Evolutionary conservation across 2,797 vertebrate genomes (phyloP).

Genomic region (Sorex maritimensis): DNA sequence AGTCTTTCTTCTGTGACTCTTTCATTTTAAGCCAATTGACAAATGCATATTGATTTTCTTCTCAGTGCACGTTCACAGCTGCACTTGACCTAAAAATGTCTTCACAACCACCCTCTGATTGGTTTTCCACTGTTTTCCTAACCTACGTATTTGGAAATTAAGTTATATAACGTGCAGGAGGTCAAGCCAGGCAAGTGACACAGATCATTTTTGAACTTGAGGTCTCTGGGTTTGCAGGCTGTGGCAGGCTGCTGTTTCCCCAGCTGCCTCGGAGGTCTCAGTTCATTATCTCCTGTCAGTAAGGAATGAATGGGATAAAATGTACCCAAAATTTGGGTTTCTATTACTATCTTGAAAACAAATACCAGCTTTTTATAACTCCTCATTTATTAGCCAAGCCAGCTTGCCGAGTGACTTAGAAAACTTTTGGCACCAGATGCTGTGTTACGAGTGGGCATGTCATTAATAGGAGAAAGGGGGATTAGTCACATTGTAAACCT

Average conservation of each 20-base stretch:
- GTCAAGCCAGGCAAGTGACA: constrained; percentile 75
- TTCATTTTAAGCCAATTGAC: constrained; percentile 82
- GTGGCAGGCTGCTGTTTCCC: constrained; percentile 61
- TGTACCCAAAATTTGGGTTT: constrained; percentile 62
- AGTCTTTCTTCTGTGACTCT: constrained; percentile 67
- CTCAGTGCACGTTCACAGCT: constrained; percentile 31
- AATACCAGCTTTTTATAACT: constrained; percentile 68
- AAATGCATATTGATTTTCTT: constrained; percentile 76
- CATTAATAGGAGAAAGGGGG: constrained; percentile 12
- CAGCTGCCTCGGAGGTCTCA: constrained; percentile 70
- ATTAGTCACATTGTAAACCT: constrained; percentile 50
- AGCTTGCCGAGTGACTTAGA: constrained; percentile 68
- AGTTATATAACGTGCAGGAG: constrained; percentile 72
- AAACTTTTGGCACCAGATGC: constrained; percentile 57
- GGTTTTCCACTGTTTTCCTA: constrained; percentile 65
- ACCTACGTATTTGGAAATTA: neutral
- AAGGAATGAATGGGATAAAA: constrained; percentile 69
- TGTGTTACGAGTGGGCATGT: constrained; percentile 58
- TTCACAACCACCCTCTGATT: constrained; percentile 57
- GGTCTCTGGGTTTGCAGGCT: constrained; percentile 64
- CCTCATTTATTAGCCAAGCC: constrained; percentile 65
- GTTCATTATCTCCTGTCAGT: constrained; percentile 82
- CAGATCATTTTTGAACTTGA: constrained; percentile 68
- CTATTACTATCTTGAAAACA: constrained; percentile 71
- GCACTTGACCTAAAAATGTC: constrained; percentile 75